Conservation (phyloP, 2,113 vertebrate species). For the Crotalus viridis region DNA sequence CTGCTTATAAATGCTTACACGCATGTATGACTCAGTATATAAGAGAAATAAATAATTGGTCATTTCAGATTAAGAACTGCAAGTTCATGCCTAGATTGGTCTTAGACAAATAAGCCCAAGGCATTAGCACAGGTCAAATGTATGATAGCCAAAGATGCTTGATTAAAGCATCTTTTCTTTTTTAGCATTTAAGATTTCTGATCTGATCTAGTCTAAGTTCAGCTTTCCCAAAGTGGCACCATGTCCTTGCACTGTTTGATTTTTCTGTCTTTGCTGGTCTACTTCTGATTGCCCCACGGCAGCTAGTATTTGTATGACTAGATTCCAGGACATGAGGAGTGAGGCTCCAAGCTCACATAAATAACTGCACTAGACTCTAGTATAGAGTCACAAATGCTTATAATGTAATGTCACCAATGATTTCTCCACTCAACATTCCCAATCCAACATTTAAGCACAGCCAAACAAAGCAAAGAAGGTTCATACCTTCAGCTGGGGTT, state of each 20-base stretch:
- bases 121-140: not conserved
- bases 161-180: not conserved
- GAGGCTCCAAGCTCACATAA: not conserved
- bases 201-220: not conserved
- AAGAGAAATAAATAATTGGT: not conserved
- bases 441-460: not conserved
- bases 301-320: not conserved
- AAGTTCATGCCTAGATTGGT: not conserved
- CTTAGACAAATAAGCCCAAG: not conserved
- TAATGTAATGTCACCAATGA: not conserved
- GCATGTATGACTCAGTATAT: not conserved
- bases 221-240: not conserved
- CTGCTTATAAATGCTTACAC: not conserved
- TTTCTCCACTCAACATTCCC: not conserved
- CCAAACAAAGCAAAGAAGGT: conserved; percentile 25
- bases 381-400: not conserved
- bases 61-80: not conserved
- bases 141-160: not conserved
- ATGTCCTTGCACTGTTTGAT: not conserved
- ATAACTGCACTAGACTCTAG: not conserved
- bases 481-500: conserved; percentile 59
- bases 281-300: not conserved
- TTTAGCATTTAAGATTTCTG: not conserved
- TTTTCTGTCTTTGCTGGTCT: not conserved
- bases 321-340: not conserved